Evolutionary conservation across 2,113 vertebrate species (phyloP).

Genomic region (Tringa solitaria): DNA sequence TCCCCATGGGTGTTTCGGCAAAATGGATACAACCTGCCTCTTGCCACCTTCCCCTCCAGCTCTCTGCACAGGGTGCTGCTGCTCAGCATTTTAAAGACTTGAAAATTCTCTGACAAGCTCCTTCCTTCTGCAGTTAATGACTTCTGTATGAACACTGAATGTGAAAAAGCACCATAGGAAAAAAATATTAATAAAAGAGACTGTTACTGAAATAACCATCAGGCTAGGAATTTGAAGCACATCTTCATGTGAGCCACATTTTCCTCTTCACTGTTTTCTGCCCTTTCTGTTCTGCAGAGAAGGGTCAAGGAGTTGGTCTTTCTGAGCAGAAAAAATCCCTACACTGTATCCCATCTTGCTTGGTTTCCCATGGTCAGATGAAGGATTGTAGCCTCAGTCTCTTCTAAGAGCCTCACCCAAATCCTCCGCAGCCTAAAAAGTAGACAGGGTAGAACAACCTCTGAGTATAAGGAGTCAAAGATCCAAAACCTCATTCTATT

Average conservation of each 20-base stretch:
- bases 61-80: neutral
- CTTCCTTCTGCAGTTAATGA: neutral
- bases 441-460: neutral
- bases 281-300: neutral
- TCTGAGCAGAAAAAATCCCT: neutral
- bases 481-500: neutral
- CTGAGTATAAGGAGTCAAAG: neutral
- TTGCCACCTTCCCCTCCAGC: neutral
- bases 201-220: neutral
- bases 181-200: neutral
- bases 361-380: neutral
- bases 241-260: neutral
- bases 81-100: neutral
- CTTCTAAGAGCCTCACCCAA: neutral
- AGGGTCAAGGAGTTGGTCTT: neutral
- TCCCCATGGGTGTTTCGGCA: neutral
- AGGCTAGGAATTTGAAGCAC: neutral
- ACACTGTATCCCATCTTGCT: neutral
- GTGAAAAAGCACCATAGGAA: neutral
- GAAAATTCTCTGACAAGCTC: neutral
- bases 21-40: neutral
- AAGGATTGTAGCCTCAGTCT: neutral
- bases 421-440: neutral
- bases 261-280: neutral
- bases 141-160: neutral